A percentile compares a stretch with the other conserved stretches of the same genome.
Conservation (phyloP, 2,797 vertebrate genomes). For the Centropyge bicolor region DNA sequence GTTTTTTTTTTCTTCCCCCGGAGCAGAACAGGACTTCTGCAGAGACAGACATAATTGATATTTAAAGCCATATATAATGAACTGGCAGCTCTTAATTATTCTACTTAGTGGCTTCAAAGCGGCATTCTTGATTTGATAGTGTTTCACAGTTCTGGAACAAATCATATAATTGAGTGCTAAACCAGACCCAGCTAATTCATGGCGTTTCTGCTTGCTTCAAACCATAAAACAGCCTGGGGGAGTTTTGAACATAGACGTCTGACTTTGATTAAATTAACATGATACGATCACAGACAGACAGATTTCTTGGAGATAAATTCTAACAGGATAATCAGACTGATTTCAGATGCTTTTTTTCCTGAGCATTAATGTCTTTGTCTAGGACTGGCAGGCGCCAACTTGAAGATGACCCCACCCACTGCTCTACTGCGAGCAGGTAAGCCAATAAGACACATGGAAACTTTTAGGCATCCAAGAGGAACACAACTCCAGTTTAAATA, state of each 20-base stretch:
- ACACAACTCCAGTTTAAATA: slow-evolving; percentile 35
- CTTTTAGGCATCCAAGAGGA: slow-evolving; percentile 44
- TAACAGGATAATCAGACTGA: slow-evolving; percentile 25
- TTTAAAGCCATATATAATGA: slow-evolving; percentile 24
- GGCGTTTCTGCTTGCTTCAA: slow-evolving; percentile 21
- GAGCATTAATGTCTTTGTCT: slow-evolving; percentile 61
- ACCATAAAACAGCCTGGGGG: slow-evolving; percentile 15
- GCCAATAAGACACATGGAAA: slow-evolving; percentile 63
- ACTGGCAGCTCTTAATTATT: slow-evolving; percentile 39
- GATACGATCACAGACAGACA: slow-evolving; percentile 5
- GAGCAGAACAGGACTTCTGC: slow-evolving; percentile 25
- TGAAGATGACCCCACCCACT: slow-evolving; percentile 54
- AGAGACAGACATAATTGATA: slow-evolving; percentile 35
- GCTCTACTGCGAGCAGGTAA: slow-evolving; percentile 68
- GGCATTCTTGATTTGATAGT: slow-evolving; percentile 33
- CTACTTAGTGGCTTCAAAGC: slow-evolving; percentile 13
- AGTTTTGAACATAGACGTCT: slow-evolving; percentile 14
- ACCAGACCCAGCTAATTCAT: slow-evolving; percentile 51
- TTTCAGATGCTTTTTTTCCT: slow-evolving; percentile 32
- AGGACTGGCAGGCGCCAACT: slow-evolving; percentile 48
- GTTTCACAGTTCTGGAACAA: slow-evolving; percentile 54
- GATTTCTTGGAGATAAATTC: background rate
- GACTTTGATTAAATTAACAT: slow-evolving; percentile 22
- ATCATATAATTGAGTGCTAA: slow-evolving; percentile 68
- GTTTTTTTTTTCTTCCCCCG: background rate